Conservation (phyloP, 2,113 vertebrate genomes). For the Rhegmatorhina hoffmannsi region DNA sequence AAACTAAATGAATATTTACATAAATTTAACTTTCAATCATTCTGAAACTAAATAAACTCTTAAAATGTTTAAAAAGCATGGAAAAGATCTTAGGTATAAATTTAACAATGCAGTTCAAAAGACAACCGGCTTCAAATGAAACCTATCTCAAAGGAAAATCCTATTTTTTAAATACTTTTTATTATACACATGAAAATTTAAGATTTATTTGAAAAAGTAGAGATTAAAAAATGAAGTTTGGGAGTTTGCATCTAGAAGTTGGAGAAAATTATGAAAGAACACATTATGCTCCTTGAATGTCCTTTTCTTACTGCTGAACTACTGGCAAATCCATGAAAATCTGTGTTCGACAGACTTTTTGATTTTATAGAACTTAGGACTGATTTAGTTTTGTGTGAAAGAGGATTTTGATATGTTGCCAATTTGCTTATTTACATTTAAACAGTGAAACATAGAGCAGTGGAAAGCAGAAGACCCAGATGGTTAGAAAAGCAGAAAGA, state of each 20-base stretch:
- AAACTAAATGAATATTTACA: not conserved
- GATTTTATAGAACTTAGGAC: not conserved
- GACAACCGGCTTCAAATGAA: not conserved
- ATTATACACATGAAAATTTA: not conserved
- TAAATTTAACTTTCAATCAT: not conserved
- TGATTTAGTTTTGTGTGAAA: not conserved
- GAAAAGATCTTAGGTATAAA: not conserved
- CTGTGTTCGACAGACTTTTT: not conserved
- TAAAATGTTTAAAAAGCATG: not conserved
- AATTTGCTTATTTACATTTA: not conserved
- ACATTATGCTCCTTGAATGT: not conserved
- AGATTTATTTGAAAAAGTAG: not conserved
- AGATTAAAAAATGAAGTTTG: rapidly evolving
- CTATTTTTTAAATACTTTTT: not conserved
- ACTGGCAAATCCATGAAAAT: not conserved
- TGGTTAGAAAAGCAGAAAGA: not conserved
- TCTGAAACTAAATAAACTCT: not conserved
- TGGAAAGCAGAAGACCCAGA: not conserved
- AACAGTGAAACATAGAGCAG: not conserved
- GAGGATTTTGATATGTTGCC: not conserved
- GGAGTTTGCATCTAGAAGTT: not conserved
- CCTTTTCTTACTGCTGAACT: not conserved
- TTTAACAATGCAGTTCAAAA: not conserved
- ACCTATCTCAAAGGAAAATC: not conserved
- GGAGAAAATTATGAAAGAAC: not conserved